Conservation (phyloP, 2,888 invertebrate species). For the Caenorhabditis sp. region DNA sequence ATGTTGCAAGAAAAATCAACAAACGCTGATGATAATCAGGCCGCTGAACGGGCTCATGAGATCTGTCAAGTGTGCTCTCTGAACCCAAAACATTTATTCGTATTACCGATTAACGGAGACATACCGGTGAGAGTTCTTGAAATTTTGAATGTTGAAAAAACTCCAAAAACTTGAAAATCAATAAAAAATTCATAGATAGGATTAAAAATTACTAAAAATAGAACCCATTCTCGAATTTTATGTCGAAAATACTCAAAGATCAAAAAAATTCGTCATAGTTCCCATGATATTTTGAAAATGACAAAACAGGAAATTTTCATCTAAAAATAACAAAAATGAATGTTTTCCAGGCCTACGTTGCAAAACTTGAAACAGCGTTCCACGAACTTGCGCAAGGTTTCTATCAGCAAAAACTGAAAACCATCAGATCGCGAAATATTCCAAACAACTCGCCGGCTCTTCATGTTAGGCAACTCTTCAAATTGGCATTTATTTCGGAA, state of each 20-base stretch:
- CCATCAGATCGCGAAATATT: slow-evolving; percentile 61
- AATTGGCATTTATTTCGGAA: slow-evolving; percentile 93
- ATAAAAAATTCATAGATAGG: no score
- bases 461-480: slow-evolving; percentile 93
- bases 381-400: slow-evolving; percentile 90
- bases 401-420: slow-evolving; percentile 86
- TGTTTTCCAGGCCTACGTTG: slow-evolving; percentile 32
- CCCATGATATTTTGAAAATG: no score
- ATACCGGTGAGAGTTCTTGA: slow-evolving; percentile 3
- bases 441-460: slow-evolving; percentile 76
- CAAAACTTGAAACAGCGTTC: slow-evolving; percentile 89
- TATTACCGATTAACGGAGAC: slow-evolving; percentile 77
- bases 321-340: no score
- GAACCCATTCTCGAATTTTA: no score
- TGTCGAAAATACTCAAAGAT: no score
- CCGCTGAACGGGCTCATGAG: slow-evolving; percentile 88
- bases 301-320: no score
- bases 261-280: no score
- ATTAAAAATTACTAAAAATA: no score
- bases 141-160: not conserved
- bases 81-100: slow-evolving; percentile 88
- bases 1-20: slow-evolving; percentile 49
- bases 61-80: slow-evolving; percentile 90
- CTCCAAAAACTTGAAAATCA: slow-evolving; percentile 8
- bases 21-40: slow-evolving; percentile 76